Conservation (phyloP, 2,113 vertebrate genomes). For the Thunnus thynnus region DNA sequence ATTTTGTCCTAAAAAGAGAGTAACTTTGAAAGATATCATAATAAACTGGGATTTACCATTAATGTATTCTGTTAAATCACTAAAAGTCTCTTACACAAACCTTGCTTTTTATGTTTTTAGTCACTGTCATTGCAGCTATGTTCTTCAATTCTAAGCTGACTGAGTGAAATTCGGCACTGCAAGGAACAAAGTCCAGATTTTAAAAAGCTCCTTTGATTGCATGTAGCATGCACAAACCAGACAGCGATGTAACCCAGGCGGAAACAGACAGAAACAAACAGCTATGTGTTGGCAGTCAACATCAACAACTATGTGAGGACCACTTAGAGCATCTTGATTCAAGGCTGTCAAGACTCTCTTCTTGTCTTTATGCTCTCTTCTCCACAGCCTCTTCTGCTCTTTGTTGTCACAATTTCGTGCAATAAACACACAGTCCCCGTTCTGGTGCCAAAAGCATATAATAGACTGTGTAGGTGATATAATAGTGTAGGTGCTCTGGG, state of each 20-base stretch:
- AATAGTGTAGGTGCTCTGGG: slow-evolving; percentile 21
- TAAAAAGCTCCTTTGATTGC: slow-evolving; percentile 24
- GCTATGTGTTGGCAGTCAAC: slow-evolving; percentile 7
- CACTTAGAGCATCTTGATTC: slow-evolving; percentile 47
- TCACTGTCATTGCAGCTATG: neutral
- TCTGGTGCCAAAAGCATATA: slow-evolving; percentile 34
- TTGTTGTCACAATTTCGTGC: slow-evolving; percentile 53
- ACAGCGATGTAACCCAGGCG: neutral
- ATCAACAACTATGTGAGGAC: slow-evolving; percentile 11
- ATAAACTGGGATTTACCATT: neutral
- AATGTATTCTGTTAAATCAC: neutral
- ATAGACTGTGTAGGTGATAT: slow-evolving; percentile 17
- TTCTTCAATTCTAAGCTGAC: neutral
- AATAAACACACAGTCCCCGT: slow-evolving; percentile 33
- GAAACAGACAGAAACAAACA: slow-evolving; percentile 24
- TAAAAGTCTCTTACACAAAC: neutral
- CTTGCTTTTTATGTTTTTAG: neutral
- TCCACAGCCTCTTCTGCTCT: slow-evolving; percentile 17
- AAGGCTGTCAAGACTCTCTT: slow-evolving; percentile 41
- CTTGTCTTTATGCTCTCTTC: slow-evolving; percentile 12
- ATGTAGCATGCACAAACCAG: neutral
- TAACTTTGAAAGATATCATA: no score
- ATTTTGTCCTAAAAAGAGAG: no score
- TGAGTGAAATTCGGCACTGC: neutral
- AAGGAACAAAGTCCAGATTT: neutral